phyloP scores from a whole-genome alignment of 2,797 vertebrate genomes.

The Morus bassanus region DNA sequence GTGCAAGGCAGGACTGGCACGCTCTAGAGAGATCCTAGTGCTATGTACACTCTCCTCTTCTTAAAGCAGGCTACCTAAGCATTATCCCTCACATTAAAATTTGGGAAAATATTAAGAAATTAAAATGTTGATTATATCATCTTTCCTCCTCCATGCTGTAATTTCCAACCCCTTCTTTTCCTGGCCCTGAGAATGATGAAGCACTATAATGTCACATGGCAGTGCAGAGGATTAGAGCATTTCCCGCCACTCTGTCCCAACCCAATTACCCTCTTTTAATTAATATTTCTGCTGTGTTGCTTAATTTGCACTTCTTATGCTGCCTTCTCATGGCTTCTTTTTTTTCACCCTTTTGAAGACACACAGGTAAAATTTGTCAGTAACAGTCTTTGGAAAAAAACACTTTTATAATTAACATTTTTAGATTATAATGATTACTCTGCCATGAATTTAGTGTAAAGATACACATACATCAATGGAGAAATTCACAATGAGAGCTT shows the following conservation, averaged over 20 bases:
- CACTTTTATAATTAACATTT: neutral
- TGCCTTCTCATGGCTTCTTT: neutral
- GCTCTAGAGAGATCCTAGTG: neutral
- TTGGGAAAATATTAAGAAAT: neutral
- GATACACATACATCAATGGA: neutral
- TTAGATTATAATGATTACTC: neutral
- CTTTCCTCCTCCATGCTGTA: neutral
- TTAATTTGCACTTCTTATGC: slow-evolving; percentile 20
- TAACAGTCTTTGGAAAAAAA: neutral
- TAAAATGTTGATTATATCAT: neutral
- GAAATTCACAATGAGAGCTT: neutral
- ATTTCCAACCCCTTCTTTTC: neutral
- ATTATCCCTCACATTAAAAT: neutral
- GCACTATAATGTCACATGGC: neutral
- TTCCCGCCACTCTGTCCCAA: neutral
- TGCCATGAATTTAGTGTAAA: neutral
- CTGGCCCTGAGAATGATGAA: neutral
- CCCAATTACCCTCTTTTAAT: slow-evolving; percentile 58
- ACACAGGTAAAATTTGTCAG: neutral
- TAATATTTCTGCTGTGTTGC: slow-evolving; percentile 30
- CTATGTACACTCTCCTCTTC: neutral
- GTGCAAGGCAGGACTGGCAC: neutral
- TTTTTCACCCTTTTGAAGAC: neutral
- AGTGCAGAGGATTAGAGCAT: slow-evolving; percentile 25
- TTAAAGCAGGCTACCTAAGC: neutral